Evolutionary conservation across 2,113 vertebrate species (phyloP).

Genomic region (Promerops cafer): DNA sequence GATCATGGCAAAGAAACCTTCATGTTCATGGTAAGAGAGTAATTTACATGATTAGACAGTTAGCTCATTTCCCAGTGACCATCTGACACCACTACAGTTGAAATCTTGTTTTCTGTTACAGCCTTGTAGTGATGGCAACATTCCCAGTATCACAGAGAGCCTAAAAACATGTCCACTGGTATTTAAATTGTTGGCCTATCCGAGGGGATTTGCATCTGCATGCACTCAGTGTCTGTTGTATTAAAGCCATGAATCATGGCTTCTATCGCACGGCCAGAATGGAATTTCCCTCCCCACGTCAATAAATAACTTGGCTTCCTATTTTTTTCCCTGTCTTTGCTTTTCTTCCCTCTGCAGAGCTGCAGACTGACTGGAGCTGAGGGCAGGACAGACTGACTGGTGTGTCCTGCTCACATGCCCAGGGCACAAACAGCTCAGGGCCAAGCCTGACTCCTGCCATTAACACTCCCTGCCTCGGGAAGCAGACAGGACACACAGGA

Average conservation of each 20-base stretch:
- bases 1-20: not conserved
- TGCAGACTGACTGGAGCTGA: not conserved
- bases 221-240: not conserved
- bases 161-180: not conserved
- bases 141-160: not conserved
- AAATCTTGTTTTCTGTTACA: not conserved
- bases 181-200: slow-evolving; percentile 1
- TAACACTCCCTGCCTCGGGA: not conserved
- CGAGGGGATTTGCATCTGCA: not conserved
- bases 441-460: not conserved
- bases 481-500: not conserved
- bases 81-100: not conserved
- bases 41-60: not conserved
- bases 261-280: not conserved
- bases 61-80: not conserved
- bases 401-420: not conserved
- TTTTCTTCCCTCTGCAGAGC: not conserved
- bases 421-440: not conserved
- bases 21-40: not conserved
- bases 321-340: not conserved
- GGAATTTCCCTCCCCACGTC: not conserved
- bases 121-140: not conserved
- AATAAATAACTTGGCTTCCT: slow-evolving; percentile 18
- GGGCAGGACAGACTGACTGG: not conserved
- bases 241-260: not conserved